These are phyloP conservation scores for Magallana angulata DNA, from an alignment of 1,140 invertebrate species.

Conservation along the genomic window DNA sequence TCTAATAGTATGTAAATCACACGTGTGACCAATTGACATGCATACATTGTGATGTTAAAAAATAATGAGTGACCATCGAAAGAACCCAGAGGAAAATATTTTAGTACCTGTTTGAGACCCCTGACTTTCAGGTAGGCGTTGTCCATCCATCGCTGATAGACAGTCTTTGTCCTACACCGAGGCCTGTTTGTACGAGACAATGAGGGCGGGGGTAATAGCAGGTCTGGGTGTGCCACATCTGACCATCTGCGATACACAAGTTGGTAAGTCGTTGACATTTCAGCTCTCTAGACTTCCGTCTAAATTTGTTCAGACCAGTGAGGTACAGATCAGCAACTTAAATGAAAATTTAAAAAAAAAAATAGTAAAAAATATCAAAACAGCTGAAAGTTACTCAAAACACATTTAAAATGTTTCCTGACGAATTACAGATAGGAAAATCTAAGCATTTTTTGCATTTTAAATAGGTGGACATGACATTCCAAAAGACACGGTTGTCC, in stretches of 20 bases:
- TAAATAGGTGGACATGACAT: conserved; percentile 80
- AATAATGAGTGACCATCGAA: too few relatives aligned
- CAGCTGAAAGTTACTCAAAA: too few relatives aligned
- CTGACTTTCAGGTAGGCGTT: background rate
- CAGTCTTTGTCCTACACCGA: conserved; percentile 36
- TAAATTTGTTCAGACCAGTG: too few relatives aligned
- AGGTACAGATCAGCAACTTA: too few relatives aligned
- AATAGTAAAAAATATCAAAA: too few relatives aligned
- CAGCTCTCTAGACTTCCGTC: too few relatives aligned
- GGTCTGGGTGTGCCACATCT: conserved; percentile 37
- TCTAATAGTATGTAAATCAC: background rate
- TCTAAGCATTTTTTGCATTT: background rate
- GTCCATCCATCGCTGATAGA: conserved; percentile 26
- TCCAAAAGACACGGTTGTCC: conserved; percentile 88
- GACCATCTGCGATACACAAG: conserved; percentile 40
- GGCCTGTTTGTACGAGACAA: conserved; percentile 38
- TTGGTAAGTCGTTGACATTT: conserved; percentile 29
- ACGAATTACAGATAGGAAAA: too few relatives aligned
- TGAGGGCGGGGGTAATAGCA: conserved; percentile 29
- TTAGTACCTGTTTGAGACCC: background rate
- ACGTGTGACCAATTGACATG: background rate
- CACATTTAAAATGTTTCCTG: too few relatives aligned
- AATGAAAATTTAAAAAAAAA: too few relatives aligned
- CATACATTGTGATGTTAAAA: background rate
- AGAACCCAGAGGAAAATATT: background rate